A percentile compares a stretch with the other conserved stretches of the same genome.
Conservation (phyloP, 2,113 vertebrate genomes). For the Macaca mulatta region DNA sequence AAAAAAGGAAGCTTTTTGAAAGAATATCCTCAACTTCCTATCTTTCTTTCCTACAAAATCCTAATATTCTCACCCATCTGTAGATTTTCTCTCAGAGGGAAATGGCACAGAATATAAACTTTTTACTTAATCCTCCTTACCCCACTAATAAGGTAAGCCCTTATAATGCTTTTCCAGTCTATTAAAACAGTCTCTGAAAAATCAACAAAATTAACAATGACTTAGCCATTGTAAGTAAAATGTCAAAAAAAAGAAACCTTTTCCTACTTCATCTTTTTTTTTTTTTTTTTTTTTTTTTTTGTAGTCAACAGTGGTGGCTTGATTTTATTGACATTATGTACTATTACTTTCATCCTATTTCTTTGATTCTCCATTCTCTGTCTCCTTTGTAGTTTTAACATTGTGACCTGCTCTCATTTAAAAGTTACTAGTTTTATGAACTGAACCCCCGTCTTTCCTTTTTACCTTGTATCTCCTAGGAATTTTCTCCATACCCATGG, state of each 20-base stretch:
- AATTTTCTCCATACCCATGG: neutral
- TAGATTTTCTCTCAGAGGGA: neutral
- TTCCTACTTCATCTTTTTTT: neutral
- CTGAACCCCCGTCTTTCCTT: neutral
- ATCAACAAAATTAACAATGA: neutral
- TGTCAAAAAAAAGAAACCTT: too few species aligned
- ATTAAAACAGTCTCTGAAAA: neutral
- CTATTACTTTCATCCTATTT: neutral
- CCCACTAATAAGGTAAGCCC: neutral
- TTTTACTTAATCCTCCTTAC: neutral
- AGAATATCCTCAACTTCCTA: neutral
- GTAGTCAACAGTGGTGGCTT: neutral
- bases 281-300: neutral
- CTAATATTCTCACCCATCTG: neutral
- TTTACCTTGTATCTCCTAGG: neutral
- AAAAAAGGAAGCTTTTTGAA: neutral
- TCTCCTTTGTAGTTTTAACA: neutral
- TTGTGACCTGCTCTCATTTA: neutral
- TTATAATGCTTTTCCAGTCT: neutral
- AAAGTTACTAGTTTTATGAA: neutral
- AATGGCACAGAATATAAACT: neutral
- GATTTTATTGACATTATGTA: neutral
- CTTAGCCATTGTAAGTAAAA: neutral
- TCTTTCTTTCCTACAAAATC: neutral
- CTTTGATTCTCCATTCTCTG: neutral